These are phyloP conservation scores for Lutjanus argentimaculatus DNA, from an alignment of 2,797 vertebrate species.

Conservation along the genomic window DNA sequence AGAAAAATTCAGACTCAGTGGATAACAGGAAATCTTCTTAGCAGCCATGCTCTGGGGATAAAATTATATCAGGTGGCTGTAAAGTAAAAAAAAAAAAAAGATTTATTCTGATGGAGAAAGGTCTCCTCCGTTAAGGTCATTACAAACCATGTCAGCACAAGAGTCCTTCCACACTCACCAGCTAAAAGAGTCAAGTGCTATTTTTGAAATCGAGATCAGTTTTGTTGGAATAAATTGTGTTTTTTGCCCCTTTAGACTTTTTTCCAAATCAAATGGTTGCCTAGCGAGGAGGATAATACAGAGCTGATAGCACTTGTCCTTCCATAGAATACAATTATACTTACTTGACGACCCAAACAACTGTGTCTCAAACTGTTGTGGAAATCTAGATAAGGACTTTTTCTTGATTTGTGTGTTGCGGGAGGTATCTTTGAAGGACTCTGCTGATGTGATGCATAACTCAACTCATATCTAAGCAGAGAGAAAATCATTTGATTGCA, in stretches of 20 bases:
- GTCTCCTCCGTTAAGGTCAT: neutral
- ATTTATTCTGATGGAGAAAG: neutral
- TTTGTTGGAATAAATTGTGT: neutral
- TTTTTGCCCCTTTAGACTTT: neutral
- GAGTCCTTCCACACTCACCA: neutral
- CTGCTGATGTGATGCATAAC: slow-evolving; percentile 39
- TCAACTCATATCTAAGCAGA: slow-evolving; percentile 32
- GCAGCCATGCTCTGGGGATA: neutral
- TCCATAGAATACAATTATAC: neutral
- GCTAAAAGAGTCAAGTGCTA: neutral
- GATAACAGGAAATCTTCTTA: neutral
- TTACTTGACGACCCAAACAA: slow-evolving; percentile 1
- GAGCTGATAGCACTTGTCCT: neutral
- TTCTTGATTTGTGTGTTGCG: slow-evolving; percentile 9
- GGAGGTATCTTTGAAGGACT: neutral
- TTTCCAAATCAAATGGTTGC: neutral
- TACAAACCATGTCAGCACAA: neutral
- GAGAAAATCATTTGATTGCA: slow-evolving; percentile 60
- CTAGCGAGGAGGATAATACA: neutral
- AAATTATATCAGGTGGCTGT: neutral
- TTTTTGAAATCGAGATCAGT: neutral
- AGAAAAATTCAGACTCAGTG: neutral
- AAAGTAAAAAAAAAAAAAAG: neutral
- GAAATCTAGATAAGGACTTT: slow-evolving; percentile 16
- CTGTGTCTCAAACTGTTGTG: slow-evolving; percentile 6